These are phyloP conservation scores for Melanerpes aurifrons DNA, from an alignment of 2,113 vertebrate genomes.

Conservation along the genomic window DNA sequence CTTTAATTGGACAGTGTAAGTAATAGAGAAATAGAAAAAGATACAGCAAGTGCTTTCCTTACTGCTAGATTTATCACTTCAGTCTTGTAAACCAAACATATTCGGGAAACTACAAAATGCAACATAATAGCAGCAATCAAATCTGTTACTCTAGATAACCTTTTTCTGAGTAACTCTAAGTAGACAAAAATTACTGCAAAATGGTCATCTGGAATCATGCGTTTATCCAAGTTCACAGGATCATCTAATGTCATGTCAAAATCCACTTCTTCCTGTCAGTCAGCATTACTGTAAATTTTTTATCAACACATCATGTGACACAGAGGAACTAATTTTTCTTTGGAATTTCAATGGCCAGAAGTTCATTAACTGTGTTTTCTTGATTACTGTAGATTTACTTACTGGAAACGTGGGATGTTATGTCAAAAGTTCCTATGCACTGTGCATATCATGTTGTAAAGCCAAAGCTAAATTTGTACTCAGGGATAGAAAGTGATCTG, in stretches of 20 bases:
- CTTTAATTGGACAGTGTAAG: neutral
- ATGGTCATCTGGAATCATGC: neutral
- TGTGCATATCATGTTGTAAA: conserved; percentile 48
- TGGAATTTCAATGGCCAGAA: conserved; percentile 38
- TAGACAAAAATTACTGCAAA: neutral
- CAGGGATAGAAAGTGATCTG: neutral
- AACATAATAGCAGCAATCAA: conserved; percentile 23
- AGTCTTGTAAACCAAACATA: neutral
- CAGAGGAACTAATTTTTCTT: conserved; percentile 4
- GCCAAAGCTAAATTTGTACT: neutral
- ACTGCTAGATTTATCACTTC: neutral
- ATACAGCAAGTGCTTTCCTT: neutral
- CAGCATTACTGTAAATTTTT: conserved; percentile 18
- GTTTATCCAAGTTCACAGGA: neutral
- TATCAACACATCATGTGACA: neutral
- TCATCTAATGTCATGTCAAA: neutral
- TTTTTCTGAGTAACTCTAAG: neutral
- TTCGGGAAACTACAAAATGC: conserved; percentile 30
- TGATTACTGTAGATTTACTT: conserved; percentile 18
- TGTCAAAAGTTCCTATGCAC: neutral
- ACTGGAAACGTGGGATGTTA: conserved; percentile 71
- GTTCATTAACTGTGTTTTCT: conserved; percentile 61
- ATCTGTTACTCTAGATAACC: conserved; percentile 17
- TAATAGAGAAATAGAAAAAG: neutral
- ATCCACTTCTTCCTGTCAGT: neutral